Evolutionary conservation across 2,797 vertebrate species (phyloP), one percentile per base, ranked within the genome.

Genomic region (Pangasius djambal): DNA sequence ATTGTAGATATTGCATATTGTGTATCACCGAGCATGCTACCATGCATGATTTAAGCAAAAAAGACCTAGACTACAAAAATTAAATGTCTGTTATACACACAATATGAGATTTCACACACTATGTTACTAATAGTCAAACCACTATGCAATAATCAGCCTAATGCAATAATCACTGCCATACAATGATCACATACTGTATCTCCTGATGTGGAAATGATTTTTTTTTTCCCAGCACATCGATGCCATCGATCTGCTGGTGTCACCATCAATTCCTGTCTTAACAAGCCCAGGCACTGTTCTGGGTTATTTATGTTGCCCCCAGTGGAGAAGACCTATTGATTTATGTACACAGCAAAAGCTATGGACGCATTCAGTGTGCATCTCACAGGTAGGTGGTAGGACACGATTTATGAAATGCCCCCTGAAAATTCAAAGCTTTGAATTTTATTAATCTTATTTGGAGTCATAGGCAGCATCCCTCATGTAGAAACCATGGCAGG

Each of bases 391-490:
- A 92, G 91, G 90, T 91, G 90, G 91, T 88, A 69, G 86, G 70
- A 85, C 88, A 89, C 85, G 87, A 91, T 90, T 91, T 89, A 92
- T 91, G 90, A 86, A 90, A 89, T 86, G 88, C 89, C 90, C 87
- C 88, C 91, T 91, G 89, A 91, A 92, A 92, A 91, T 48, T 48
- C 48, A 48, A 88, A 90, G 90, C 87, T 91, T 89, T 91, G 90
- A 92, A 93, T 90, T 90, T 91, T 91, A 92, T 91, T 91, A 89
- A 91, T 92, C 91, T 91, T 85, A 89, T 92, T 91, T 89, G 87
- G 85, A 87, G 88, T 90, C 85, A 69, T 40, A 63, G 88, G 86
- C 86, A 87, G 89, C 89, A 90, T 90, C 90, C 92, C 79, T 92
- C 86, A 89, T 55, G 22, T 86, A 89, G 70, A 86, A 90, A 70